Percentiles rank a stretch among this genome's conserved stretches.
These are phyloP conservation scores for Apodemia hepburni DNA, from an alignment of 2,888 invertebrate genomes.

Conservation along the genomic window DNA sequence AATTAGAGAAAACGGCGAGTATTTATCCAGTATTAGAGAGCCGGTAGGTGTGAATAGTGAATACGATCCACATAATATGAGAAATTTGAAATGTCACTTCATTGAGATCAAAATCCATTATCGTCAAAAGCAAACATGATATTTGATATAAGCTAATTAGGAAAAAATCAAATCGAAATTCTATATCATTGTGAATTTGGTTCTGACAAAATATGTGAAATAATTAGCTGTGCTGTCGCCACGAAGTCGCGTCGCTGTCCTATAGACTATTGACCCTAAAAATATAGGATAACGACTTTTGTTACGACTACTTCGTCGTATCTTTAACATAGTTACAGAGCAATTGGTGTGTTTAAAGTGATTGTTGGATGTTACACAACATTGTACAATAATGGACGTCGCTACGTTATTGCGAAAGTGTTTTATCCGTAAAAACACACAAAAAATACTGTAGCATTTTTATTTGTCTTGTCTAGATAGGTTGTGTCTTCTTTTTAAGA, in stretches of 20 bases:
- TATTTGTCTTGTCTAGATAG: background rate
- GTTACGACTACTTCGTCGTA: slow-evolving; percentile 55
- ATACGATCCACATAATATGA: too few species aligned
- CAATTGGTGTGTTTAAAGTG: slow-evolving; percentile 57
- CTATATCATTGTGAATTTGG: background rate
- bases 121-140: background rate
- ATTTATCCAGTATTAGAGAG: too few species aligned
- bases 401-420: background rate
- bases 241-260: slow-evolving; percentile 48
- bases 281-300: slow-evolving; percentile 71
- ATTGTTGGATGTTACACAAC: slow-evolving; percentile 46
- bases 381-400: slow-evolving; percentile 24
- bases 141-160: slow-evolving; percentile 1
- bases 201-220: background rate
- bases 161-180: background rate
- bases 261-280: slow-evolving; percentile 66
- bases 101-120: background rate
- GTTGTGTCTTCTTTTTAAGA: background rate
- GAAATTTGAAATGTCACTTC: too few species aligned
- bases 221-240: slow-evolving; percentile 44
- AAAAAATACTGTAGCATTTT: background rate
- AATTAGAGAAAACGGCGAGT: too few species aligned
- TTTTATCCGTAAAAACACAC: background rate
- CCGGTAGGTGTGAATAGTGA: too few species aligned
- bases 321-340: slow-evolving; percentile 52